Evolutionary conservation across 2,888 invertebrate genomes (phyloP).

Genomic region (Heteromyza rotundicornis): DNA sequence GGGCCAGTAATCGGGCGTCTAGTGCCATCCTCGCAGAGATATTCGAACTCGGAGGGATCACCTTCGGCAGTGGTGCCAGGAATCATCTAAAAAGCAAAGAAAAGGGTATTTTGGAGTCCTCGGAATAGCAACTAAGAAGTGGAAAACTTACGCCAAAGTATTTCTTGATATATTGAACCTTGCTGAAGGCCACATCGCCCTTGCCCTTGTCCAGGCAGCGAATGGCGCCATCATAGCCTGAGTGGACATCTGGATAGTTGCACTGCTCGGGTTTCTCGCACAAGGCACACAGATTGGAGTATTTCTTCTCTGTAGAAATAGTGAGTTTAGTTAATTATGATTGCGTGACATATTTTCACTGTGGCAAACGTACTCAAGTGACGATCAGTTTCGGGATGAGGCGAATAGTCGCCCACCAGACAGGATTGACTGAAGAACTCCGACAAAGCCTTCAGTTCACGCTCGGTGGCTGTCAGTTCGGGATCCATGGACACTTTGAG

Average conservation of each 20-base stretch:
- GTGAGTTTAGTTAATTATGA: conserved; percentile 5
- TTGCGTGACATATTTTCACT: not conserved
- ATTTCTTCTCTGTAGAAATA: conserved; percentile 69
- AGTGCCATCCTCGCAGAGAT: conserved; percentile 80
- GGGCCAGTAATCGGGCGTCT: conserved; percentile 71
- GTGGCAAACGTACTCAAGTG: conserved; percentile 69
- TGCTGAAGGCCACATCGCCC: conserved; percentile 87
- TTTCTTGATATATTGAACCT: conserved; percentile 78
- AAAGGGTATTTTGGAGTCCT: no score
- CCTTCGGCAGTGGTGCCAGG: conserved; percentile 69
- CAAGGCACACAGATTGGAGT: conserved; percentile 78
- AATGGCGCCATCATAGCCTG: conserved; percentile 87
- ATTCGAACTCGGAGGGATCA: conserved; percentile 73
- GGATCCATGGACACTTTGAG: conserved; percentile 59
- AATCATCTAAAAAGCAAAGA: conserved; percentile 64
- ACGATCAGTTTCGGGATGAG: conserved; percentile 73
- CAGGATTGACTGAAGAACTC: conserved; percentile 83
- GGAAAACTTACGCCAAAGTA: conserved; percentile 73
- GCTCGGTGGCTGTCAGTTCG: conserved; percentile 66
- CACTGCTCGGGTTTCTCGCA: conserved; percentile 80
- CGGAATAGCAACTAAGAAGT: no score
- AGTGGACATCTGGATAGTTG: conserved; percentile 82
- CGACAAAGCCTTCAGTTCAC: conserved; percentile 81
- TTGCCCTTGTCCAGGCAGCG: conserved; percentile 80
- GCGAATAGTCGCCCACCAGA: conserved; percentile 84